A percentile compares a stretch with the other conserved stretches of the same genome.
Conservation (phyloP, 1,140 invertebrate species). For the Lepidotrigona ventralis region DNA sequence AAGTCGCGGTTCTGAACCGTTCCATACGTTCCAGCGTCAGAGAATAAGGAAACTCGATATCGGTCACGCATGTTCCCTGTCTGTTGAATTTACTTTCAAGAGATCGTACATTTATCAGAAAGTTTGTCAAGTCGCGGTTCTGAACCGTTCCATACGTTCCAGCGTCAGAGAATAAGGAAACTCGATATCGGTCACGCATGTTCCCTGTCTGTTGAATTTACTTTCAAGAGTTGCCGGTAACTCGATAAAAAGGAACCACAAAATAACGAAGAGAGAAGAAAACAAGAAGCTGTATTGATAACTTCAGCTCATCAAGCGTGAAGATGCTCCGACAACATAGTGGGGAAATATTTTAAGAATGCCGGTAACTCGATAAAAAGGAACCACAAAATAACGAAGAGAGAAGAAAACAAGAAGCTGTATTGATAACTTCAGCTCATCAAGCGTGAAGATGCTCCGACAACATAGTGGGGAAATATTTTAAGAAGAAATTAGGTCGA, state of each 20-base stretch:
- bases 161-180: not conserved
- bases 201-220: not conserved
- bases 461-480: constrained; percentile 17
- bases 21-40: not conserved
- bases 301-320: not conserved
- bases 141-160: too few relatives aligned
- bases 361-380: not conserved
- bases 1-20: too few relatives aligned
- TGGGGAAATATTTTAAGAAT: too few relatives aligned
- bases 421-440: not conserved
- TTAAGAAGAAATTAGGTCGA: constrained; percentile 9
- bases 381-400: not conserved
- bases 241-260: not conserved
- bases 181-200: not conserved
- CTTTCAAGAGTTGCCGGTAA: not conserved
- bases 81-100: not conserved
- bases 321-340: not conserved
- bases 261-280: not conserved
- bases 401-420: not conserved
- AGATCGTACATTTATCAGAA: not conserved
- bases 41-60: not conserved
- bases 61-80: not conserved
- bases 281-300: not conserved
- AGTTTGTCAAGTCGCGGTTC: not conserved
- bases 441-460: not conserved